Base-by-base conservation (phyloP, 1,140 invertebrate genomes). In the Rhyacophila brunnea region DNA sequence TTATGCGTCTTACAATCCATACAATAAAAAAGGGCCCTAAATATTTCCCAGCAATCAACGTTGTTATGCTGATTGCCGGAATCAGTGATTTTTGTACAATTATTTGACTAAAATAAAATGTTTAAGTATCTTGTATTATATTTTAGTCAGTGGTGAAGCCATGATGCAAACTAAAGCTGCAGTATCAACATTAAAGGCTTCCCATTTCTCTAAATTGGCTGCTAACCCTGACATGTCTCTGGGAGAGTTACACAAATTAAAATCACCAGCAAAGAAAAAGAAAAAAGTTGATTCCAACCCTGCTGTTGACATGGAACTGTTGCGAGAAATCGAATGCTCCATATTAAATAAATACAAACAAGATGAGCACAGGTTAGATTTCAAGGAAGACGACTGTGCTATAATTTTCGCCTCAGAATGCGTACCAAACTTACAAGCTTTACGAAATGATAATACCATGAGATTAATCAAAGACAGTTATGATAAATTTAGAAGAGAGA, bases 131-230 rank as follows among this genome's bases (percentile, higher is more conserved):
- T n/a, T n/a, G n/a, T 40, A 46, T 58, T 47, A 18, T 71, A 59
- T 72, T 74, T 48, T 68, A 89, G 87, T 89, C 36, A 84, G 81
- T 28, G 74, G 84, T 28, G 70, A 75, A 13, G 75, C 71, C 4
- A 82, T 82, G 66, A 85, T 69, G 46, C 83, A 87, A 69, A 80
- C 77, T 34, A 85, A 84, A 68, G 82, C 87, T 13, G 73, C 79
- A 6, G 81, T 89, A 2, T 82, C 80, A 59, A 87, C 84, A 61
- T 69, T 89, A 10, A 82, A 79, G 68, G 79, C 84, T 1, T 71
- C 77, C 51, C 82, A 88, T 68, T 67, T 90, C 14, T 83, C 86
- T 17, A 77, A 83, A 49, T 71, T 88, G 14, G 80, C 85, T 11
- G 70, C 79, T 36, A 81, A 83, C 64, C 68, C 80, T 18, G 68